A percentile compares a stretch with the other conserved stretches of the same genome.
Conservation (phyloP, 2,797 vertebrate genomes). For the Acipenser oxyrinchus region DNA sequence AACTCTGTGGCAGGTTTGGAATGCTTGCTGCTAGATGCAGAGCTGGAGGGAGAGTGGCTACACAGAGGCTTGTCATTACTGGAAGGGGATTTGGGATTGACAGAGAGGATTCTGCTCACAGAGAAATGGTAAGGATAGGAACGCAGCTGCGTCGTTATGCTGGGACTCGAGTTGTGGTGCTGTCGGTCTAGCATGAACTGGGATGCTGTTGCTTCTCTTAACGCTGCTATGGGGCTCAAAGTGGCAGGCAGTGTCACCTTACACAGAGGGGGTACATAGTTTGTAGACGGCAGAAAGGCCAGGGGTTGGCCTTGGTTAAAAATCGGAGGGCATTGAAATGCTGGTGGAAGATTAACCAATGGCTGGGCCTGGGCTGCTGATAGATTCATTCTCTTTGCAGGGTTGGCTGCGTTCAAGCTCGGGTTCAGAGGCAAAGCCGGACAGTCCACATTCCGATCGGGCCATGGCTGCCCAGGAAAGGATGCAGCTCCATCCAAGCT, state of each 20-base stretch:
- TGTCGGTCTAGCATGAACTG: constrained; percentile 80
- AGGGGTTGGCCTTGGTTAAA: constrained; percentile 82
- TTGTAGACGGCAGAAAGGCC: constrained; percentile 81
- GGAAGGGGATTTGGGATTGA: constrained; percentile 71
- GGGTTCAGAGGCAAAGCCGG: constrained; percentile 48
- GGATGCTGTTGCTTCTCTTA: constrained; percentile 66
- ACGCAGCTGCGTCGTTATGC: constrained; percentile 69
- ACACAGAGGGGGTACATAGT: constrained; percentile 79
- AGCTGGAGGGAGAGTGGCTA: constrained; percentile 27
- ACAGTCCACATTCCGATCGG: constrained; percentile 44
- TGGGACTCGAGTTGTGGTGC: constrained; percentile 57
- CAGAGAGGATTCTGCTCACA: constrained; percentile 61
- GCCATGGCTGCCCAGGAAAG: constrained; percentile 49
- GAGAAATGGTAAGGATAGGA: constrained; percentile 82
- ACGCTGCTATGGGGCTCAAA: constrained; percentile 78
- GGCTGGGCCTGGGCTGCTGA: constrained; percentile 61
- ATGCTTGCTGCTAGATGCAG: constrained; percentile 53
- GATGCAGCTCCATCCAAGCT: constrained; percentile 42
- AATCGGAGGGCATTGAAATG: constrained; percentile 80
- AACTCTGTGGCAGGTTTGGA: constrained; percentile 57
- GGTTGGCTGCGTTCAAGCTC: constrained; percentile 42
- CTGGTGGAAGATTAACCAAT: constrained; percentile 77
- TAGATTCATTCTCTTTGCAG: constrained; percentile 70
- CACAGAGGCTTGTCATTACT: constrained; percentile 68
- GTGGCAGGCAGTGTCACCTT: constrained; percentile 86